Evolutionary conservation across 1,140 invertebrate species (phyloP).

Genomic region (Rhagoletis zephyria): DNA sequence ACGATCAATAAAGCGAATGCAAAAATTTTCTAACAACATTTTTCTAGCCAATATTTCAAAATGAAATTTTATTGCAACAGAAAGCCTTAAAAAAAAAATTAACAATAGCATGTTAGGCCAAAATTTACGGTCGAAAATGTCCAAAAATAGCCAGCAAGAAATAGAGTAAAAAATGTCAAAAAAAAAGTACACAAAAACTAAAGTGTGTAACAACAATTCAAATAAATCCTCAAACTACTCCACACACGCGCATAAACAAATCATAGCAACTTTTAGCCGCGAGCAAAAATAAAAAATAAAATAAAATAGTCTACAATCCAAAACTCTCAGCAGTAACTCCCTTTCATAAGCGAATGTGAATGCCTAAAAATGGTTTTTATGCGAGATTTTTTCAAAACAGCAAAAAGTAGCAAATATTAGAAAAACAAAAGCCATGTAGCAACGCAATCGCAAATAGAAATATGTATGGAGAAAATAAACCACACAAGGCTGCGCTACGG

Average conservation of each 20-base stretch:
- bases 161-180: not conserved
- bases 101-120: too few species aligned
- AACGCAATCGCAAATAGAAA: not conserved
- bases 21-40: too few species aligned
- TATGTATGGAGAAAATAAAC: not conserved
- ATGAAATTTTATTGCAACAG: too few species aligned
- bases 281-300: not conserved
- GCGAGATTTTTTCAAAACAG: not conserved
- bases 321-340: not conserved
- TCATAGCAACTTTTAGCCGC: not conserved
- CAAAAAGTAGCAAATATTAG: slow-evolving; percentile 3
- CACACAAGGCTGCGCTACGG: not conserved
- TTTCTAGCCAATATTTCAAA: too few species aligned
- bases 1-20: too few species aligned
- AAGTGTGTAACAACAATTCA: not conserved
- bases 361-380: not conserved
- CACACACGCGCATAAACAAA: not conserved
- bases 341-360: slow-evolving; percentile 9
- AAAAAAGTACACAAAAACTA: not conserved
- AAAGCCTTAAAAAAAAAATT: too few species aligned
- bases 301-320: not conserved
- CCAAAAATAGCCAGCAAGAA: too few species aligned
- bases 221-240: not conserved
- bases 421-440: not conserved
- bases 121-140: too few species aligned